These are phyloP conservation scores for Stenotaenia linearis DNA, from an alignment of 2,888 invertebrate genomes.

Conservation along the genomic window DNA sequence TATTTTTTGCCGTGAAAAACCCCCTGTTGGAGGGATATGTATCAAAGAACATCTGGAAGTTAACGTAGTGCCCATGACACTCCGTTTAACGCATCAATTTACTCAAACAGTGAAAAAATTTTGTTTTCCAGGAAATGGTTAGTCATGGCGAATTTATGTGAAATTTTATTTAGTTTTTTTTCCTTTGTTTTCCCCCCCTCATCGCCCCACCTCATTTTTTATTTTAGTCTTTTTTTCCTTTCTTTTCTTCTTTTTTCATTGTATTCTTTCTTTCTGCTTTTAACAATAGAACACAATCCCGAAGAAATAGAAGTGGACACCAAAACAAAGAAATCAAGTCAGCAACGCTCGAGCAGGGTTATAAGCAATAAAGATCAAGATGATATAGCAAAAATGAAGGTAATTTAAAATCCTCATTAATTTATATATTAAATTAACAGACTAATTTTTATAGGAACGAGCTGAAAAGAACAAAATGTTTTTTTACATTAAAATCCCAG, in stretches of 20 bases:
- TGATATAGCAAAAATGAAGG: constrained; percentile 97
- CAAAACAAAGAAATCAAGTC: constrained; percentile 27
- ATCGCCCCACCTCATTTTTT: too few relatives aligned
- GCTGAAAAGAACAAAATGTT: constrained; percentile 98
- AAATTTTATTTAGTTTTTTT: too few relatives aligned
- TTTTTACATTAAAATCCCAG: constrained; percentile 95
- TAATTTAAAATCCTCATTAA: constrained; percentile 41
- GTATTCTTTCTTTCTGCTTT: background rate
- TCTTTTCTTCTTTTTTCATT: too few relatives aligned
- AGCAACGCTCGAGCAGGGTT: constrained; percentile 32
- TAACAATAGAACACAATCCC: background rate
- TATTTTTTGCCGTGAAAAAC: constrained; percentile 90
- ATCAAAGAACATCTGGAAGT: constrained; percentile 99
- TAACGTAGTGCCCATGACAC: constrained; percentile 90
- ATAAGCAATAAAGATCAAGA: constrained; percentile 66
- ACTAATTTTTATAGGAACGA: constrained; percentile 61
- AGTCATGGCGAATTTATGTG: too few relatives aligned
- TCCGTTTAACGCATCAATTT: constrained; percentile 80
- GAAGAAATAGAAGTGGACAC: constrained; percentile 27
- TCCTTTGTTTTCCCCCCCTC: too few relatives aligned
- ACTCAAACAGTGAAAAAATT: constrained; percentile 96
- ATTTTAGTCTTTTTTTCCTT: too few relatives aligned
- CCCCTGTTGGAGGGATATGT: constrained; percentile 97
- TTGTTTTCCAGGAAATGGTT: constrained; percentile 84
- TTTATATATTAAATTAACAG: background rate